Conservation (phyloP, 2,888 invertebrate species). For the Troides helena region DNA sequence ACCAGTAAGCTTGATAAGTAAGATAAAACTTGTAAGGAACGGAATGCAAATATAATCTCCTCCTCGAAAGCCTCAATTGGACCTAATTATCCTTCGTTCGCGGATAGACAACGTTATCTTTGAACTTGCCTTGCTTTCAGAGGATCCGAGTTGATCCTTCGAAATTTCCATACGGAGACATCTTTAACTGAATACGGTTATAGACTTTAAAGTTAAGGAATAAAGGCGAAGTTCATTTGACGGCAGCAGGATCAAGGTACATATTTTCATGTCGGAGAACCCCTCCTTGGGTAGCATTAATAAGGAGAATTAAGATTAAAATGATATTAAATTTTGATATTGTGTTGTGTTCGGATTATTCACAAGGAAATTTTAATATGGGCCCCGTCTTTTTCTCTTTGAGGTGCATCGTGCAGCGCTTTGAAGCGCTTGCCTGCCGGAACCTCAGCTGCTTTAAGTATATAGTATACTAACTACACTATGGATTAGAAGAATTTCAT, state of each 20-base stretch:
- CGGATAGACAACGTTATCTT: constrained; percentile 69
- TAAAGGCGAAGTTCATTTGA: constrained; percentile 38
- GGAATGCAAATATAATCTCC: too few species aligned
- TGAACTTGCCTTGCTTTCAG: constrained; percentile 71
- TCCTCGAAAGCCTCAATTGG: constrained; percentile 51
- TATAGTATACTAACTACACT: too few species aligned
- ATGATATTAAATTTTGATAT: constrained; percentile 81
- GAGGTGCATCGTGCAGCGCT: constrained; percentile 39
- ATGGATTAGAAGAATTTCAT: too few species aligned
- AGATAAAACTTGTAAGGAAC: too few species aligned
- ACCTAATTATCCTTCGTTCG: constrained; percentile 69
- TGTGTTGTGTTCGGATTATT: constrained; percentile 78
- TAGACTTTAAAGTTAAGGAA: constrained; percentile 11
- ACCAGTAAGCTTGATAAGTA: too few species aligned
- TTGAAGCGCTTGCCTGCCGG: constrained; percentile 40
- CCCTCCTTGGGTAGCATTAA: constrained; percentile 72
- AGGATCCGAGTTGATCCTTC: constrained; percentile 49
- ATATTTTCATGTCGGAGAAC: constrained; percentile 51
- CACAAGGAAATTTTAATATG: constrained; percentile 71
- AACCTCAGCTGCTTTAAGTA: neutral
- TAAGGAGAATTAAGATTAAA: constrained; percentile 80
- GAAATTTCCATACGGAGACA: constrained; percentile 41
- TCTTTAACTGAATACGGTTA: constrained; percentile 24
- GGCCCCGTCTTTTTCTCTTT: constrained; percentile 55
- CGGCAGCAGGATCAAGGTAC: constrained; percentile 36